Evolutionary conservation across 2,113 vertebrate species (phyloP).

Genomic region (Caranx ignobilis): DNA sequence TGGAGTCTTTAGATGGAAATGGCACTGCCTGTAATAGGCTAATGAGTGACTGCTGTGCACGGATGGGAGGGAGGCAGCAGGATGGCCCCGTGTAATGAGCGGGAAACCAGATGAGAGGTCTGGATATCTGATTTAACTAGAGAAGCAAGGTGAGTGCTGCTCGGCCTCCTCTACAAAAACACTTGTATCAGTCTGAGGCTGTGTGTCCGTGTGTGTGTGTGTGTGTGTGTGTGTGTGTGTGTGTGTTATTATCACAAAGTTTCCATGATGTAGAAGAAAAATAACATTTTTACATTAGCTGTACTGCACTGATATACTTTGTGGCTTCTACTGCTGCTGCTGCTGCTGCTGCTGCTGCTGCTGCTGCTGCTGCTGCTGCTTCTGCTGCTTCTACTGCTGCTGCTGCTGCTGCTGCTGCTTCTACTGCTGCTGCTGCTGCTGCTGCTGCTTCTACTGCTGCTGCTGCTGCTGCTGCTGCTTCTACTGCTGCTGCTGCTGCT

Average conservation of each 20-base stretch:
- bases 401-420: too few relatives aligned
- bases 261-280: neutral
- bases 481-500: too few relatives aligned
- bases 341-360: too few relatives aligned
- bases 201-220: neutral
- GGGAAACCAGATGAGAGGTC: conserved; percentile 29
- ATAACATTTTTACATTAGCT: too few relatives aligned
- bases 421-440: neutral
- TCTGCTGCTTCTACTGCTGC: too few relatives aligned
- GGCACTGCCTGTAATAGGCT: conserved; percentile 37
- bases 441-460: too few relatives aligned
- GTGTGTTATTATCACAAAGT: neutral
- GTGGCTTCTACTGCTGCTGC: neutral
- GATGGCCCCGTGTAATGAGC: conserved; percentile 18
- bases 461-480: too few relatives aligned
- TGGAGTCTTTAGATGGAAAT: conserved; percentile 38
- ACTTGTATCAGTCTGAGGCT: neutral
- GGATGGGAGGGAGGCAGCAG: conserved; percentile 12
- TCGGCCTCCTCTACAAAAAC: neutral
- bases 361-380: too few relatives aligned
- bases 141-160: conserved; percentile 16
- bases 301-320: too few relatives aligned
- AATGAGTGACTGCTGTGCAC: conserved; percentile 33
- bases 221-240: too few relatives aligned
- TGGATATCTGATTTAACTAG: conserved; percentile 28